A percentile compares a stretch with the other conserved stretches of the same genome.
These are phyloP conservation scores for Bemisia tabaci DNA, from an alignment of 1,140 invertebrate species.

Conservation along the genomic window DNA sequence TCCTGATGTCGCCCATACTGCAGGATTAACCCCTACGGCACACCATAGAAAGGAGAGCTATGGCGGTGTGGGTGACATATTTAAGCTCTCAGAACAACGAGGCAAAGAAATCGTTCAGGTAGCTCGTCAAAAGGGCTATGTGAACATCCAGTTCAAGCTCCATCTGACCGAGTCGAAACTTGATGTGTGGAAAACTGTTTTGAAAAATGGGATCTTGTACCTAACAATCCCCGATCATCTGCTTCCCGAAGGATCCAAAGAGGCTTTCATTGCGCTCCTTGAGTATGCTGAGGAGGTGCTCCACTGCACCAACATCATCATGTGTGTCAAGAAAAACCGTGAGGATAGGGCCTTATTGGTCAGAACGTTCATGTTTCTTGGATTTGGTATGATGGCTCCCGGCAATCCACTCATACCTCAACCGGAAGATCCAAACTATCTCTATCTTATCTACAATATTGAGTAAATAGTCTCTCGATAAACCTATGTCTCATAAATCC, in stretches of 20 bases:
- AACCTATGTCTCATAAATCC: no score
- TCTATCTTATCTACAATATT: neutral
- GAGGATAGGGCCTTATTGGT: constrained; percentile 68
- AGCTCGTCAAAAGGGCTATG: constrained; percentile 35
- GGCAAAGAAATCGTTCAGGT: constrained; percentile 37
- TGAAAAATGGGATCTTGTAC: constrained; percentile 65
- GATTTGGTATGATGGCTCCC: constrained; percentile 73
- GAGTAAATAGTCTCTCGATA: neutral
- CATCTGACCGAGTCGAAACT: constrained; percentile 60
- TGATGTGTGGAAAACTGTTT: constrained; percentile 61
- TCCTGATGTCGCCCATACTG: constrained; percentile 84
- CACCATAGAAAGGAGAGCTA: constrained; percentile 50
- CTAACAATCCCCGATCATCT: constrained; percentile 73
- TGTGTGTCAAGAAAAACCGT: constrained; percentile 72
- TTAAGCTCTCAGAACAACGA: constrained; percentile 46
- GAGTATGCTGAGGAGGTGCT: constrained; percentile 93
- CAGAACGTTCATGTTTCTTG: constrained; percentile 92
- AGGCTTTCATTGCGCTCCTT: constrained; percentile 79
- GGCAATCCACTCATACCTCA: constrained; percentile 59
- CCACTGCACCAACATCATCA: constrained; percentile 61
- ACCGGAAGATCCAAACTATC: constrained; percentile 19
- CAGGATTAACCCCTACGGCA: constrained; percentile 33
- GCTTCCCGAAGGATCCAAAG: constrained; percentile 76
- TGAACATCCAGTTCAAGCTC: constrained; percentile 60
- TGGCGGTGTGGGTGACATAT: constrained; percentile 62